A percentile compares a stretch with the other conserved stretches of the same genome.
These are phyloP conservation scores for Urocynchramus pylzowi DNA, from an alignment of 2,113 vertebrate genomes.

Conservation along the genomic window DNA sequence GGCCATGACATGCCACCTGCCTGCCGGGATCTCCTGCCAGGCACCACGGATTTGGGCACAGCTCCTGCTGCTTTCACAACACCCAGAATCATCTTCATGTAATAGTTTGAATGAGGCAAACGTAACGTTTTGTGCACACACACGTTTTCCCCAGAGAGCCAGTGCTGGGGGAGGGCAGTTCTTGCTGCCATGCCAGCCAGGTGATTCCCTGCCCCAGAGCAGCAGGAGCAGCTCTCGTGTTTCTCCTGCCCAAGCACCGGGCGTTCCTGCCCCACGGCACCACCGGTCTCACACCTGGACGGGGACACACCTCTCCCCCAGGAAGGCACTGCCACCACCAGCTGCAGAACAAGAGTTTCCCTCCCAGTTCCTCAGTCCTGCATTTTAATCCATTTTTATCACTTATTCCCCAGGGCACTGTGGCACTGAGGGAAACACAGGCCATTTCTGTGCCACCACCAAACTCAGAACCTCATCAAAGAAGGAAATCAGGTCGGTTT, in stretches of 20 bases:
- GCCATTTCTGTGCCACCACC: background rate
- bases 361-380: background rate
- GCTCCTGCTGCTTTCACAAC: background rate
- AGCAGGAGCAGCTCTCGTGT: accelerated
- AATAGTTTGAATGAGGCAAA: background rate
- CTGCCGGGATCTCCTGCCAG: accelerated
- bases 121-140: background rate
- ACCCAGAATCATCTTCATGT: background rate
- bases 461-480: background rate
- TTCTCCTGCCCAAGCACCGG: background rate
- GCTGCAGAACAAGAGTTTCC: background rate
- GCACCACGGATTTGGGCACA: background rate
- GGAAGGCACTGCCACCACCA: accelerated
- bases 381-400: background rate
- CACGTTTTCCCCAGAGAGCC: accelerated
- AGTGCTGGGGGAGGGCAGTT: background rate
- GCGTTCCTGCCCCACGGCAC: accelerated
- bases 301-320: accelerated
- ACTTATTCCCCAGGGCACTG: background rate
- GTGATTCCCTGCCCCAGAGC: background rate
- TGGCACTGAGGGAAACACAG: accelerated
- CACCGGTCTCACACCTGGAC: accelerated
- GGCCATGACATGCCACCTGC: accelerated
- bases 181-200: accelerated
- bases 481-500: background rate